Evolutionary conservation across 2,888 invertebrate species (phyloP), one percentile per base, ranked within the genome.

Genomic region (Hypselothyrea guttata): DNA sequence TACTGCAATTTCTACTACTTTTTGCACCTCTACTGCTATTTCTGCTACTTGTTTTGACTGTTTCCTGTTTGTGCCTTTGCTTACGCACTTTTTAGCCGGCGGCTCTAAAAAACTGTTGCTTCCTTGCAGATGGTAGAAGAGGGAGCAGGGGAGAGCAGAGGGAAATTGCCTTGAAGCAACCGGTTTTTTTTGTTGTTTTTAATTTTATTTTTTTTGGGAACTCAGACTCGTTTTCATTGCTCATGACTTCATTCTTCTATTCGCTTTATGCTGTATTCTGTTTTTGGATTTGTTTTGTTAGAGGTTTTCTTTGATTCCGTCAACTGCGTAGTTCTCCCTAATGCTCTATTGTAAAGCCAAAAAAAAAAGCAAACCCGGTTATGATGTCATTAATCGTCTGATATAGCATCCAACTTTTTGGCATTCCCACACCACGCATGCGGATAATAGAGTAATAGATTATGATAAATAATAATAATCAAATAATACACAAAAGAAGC

Each of bases 361-460:
- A n/a, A n/a, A n/a, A n/a, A n/a, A n/a, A n/a, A n/a, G n/a, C n/a
- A n/a, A 16, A 22, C 22, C 27, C 44, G 62, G 37, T 2, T 33
- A 65, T 68, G 71, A 68, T 68, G 68, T 68, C 71, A 71, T 65
- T 52, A 51, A 54, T 65, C 22, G 35, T 34, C n/a, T 34, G 9
- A 18, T 52, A 33, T 48, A 40, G 31, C n/a, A n/a, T n/a, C n/a
- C n/a, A n/a, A n/a, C n/a, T 22, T 22, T 22, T 22, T 22, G 22
- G 3, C 22, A 22, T 22, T 22, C 22, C 22, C 22, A 22, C 22
- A 22, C 22, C 22, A 22, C 12, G 11, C n/a, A 18, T 4, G n/a
- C 22, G 1, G 16, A 18, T 18, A 38, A 22, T 22, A 22, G 22
- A 22, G 22, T 22, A 22, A 9, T 8, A 30, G 7, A n/a, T 22